phyloP scores from a whole-genome alignment of 1,140 invertebrate species.

The Pogonus chalceus region DNA sequence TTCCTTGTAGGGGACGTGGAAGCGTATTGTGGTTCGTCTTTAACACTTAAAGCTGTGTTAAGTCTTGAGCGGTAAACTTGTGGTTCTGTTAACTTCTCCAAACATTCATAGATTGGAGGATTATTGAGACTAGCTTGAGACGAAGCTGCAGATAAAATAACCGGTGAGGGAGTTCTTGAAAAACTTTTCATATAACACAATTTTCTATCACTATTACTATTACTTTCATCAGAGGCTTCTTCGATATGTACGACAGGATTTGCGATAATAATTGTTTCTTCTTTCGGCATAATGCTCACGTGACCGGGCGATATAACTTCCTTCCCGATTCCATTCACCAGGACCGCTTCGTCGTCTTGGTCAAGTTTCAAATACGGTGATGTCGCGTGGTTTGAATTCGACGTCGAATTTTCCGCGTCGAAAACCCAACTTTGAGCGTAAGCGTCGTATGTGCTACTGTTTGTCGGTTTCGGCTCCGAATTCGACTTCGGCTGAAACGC shows the following conservation, averaged over 20 bases:
- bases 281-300: conserved; percentile 7
- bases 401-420: conserved; percentile 27
- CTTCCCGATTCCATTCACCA: conserved; percentile 14
- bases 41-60: conserved; percentile 29
- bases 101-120: conserved; percentile 36
- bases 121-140: conserved; percentile 31
- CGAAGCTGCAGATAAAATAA: conserved; percentile 33
- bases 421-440: conserved; percentile 41
- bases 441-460: conserved; percentile 26
- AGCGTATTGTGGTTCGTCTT: conserved; percentile 25
- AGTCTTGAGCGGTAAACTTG: conserved; percentile 32
- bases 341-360: conserved; percentile 18
- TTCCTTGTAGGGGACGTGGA: conserved; percentile 24
- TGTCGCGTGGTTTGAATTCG: conserved; percentile 17
- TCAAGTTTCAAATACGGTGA: conserved; percentile 28
- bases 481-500: conserved; percentile 28
- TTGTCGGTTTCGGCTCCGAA: conserved; percentile 21
- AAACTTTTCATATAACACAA: conserved; percentile 39
- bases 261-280: conserved; percentile 24
- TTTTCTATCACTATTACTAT: conserved; percentile 33
- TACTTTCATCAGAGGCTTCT: conserved; percentile 33
- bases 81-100: conserved; percentile 36
- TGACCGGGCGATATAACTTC: not conserved
- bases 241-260: conserved; percentile 34
- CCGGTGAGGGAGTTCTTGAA: conserved; percentile 36